Evolutionary conservation across 2,113 vertebrate genomes (phyloP).

Genomic region (Myotis davidii): DNA sequence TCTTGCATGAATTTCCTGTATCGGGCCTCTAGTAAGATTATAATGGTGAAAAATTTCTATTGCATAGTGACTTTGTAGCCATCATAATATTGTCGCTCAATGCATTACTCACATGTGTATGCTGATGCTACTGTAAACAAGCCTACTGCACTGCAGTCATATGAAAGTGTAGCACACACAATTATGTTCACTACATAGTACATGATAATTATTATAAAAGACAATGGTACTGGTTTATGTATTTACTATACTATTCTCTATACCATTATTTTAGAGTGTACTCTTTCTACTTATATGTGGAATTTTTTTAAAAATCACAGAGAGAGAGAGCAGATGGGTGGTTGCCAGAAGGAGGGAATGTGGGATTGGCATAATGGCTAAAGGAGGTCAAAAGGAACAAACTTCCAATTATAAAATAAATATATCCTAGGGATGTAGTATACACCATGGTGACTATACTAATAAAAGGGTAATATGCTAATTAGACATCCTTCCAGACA

Average conservation of each 20-base stretch:
- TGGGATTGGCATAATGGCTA: neutral
- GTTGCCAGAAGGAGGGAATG: neutral
- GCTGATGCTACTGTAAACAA: neutral
- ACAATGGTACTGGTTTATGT: neutral
- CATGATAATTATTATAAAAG: neutral
- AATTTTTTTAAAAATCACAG: too few relatives aligned
- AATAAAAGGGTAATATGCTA: too few relatives aligned
- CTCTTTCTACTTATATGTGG: too few relatives aligned
- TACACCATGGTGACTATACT: neutral
- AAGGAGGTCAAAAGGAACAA: neutral
- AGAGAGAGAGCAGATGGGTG: too few relatives aligned
- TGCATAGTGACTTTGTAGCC: too few relatives aligned
- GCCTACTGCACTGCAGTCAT: neutral
- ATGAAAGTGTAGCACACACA: neutral
- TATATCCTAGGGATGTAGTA: neutral
- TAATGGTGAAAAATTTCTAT: too few relatives aligned
- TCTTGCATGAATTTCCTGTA: too few relatives aligned
- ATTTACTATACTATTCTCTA: too few relatives aligned
- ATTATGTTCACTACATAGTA: neutral
- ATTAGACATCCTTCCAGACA: too few relatives aligned
- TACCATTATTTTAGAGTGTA: too few relatives aligned
- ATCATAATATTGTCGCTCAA: neutral
- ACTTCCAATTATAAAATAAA: neutral
- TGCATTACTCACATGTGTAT: neutral
- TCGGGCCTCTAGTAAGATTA: too few relatives aligned